Evolutionary conservation across 2,113 vertebrate genomes (phyloP).

Genomic region (Dryoscopus gambensis): DNA sequence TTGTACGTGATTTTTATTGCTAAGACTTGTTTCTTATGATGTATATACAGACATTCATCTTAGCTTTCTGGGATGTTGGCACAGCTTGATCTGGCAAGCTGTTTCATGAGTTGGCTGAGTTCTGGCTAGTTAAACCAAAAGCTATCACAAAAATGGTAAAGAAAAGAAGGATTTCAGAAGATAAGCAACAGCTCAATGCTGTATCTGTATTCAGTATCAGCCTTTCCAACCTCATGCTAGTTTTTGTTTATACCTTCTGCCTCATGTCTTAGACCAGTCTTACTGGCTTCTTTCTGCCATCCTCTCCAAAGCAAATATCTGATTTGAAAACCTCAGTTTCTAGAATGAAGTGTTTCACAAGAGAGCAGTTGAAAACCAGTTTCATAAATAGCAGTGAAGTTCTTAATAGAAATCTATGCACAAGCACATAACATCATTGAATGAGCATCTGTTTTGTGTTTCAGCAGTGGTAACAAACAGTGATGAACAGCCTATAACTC

Average conservation of each 20-base stretch:
- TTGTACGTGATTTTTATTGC: neutral
- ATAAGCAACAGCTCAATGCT: neutral
- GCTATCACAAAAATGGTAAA: neutral
- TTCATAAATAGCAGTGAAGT: neutral
- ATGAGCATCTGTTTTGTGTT: conserved; percentile 41
- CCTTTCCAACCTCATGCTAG: neutral
- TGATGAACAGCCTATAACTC: conserved; percentile 85
- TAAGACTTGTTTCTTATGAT: neutral
- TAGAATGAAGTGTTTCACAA: neutral
- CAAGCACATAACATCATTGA: neutral
- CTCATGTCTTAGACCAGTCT: neutral
- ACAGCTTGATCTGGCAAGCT: neutral
- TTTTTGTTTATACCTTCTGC: neutral
- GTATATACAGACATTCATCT: neutral
- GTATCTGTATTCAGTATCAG: neutral
- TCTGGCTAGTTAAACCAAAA: neutral
- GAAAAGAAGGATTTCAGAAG: neutral
- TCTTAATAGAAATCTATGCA: neutral
- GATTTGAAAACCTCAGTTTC: neutral
- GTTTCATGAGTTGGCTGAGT: neutral
- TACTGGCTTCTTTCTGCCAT: neutral
- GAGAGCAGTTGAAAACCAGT: neutral
- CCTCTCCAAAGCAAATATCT: neutral
- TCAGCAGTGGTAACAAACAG: conserved; percentile 78
- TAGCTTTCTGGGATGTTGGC: neutral